phyloP scores from a whole-genome alignment of 2,113 vertebrate genomes.

The Oreochromis spilurus region DNA sequence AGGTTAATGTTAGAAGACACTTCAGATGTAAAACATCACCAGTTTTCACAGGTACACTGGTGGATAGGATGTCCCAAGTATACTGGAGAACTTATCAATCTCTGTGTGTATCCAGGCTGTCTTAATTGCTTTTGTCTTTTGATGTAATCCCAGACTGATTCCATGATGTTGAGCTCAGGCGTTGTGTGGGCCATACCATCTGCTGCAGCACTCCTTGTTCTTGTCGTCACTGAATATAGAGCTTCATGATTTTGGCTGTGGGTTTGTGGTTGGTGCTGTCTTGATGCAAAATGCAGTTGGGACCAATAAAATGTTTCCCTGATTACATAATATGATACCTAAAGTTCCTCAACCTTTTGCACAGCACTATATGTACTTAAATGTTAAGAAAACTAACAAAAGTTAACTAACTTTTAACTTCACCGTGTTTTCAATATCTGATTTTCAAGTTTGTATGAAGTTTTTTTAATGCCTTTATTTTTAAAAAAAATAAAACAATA shows the following conservation, averaged over 20 bases:
- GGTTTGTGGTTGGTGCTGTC: background rate
- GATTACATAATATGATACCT: background rate
- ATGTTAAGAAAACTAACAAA: background rate
- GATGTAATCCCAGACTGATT: background rate
- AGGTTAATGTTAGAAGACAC: background rate
- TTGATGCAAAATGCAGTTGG: background rate
- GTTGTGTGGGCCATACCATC: background rate
- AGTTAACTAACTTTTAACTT: background rate
- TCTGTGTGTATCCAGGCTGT: background rate
- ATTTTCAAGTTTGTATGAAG: background rate
- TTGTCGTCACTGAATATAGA: background rate
- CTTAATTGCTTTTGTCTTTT: background rate
- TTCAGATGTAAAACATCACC: background rate
- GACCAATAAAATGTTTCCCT: background rate
- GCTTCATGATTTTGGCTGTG: background rate
- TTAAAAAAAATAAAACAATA: rapidly evolving
- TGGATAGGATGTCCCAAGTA: background rate
- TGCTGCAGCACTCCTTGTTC: background rate
- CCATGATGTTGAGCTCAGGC: background rate
- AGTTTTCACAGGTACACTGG: background rate
- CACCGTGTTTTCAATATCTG: background rate
- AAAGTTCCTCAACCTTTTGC: background rate
- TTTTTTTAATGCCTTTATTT: background rate
- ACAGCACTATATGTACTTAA: background rate
- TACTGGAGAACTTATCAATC: background rate